Conservation (phyloP, 2,888 invertebrate genomes). For the Apodemia duryi region DNA sequence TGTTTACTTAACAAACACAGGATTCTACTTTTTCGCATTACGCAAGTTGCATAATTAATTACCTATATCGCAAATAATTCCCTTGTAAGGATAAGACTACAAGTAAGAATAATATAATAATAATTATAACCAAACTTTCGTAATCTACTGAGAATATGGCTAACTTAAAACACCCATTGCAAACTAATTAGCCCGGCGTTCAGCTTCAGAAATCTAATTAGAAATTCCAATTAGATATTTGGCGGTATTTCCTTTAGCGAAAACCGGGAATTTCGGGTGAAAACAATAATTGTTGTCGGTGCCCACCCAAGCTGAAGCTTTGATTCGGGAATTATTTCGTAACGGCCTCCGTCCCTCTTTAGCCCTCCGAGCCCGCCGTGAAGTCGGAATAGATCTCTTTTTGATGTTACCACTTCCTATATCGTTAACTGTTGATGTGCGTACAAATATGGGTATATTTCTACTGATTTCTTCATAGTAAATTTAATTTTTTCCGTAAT, state of each 20-base stretch:
- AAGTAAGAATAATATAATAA: not conserved
- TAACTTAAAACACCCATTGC: slow-evolving; percentile 40
- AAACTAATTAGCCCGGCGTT: slow-evolving; percentile 60
- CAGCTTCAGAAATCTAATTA: slow-evolving; percentile 60
- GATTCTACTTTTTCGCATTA: too few relatives aligned
- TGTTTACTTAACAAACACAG: too few relatives aligned
- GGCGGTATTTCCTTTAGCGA: slow-evolving; percentile 47
- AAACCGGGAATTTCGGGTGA: slow-evolving; percentile 51
- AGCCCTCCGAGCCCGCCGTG: slow-evolving; percentile 30
- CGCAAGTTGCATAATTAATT: not conserved
- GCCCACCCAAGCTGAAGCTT: slow-evolving; percentile 61
- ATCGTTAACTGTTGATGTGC: slow-evolving; percentile 33
- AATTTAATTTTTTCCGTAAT: not conserved
- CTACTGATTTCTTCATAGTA: not conserved
- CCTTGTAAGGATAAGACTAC: not conserved
- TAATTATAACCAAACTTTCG: slow-evolving; percentile 7
- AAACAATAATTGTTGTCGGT: slow-evolving; percentile 69
- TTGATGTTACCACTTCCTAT: slow-evolving; percentile 72
- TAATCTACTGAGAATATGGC: slow-evolving; percentile 16
- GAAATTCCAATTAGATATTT: slow-evolving; percentile 77
- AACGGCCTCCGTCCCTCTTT: slow-evolving; percentile 34
- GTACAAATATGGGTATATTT: slow-evolving; percentile 20
- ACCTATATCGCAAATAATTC: not conserved
- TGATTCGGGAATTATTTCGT: slow-evolving; percentile 59
- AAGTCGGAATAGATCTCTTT: slow-evolving; percentile 55